These are phyloP conservation scores for Lottia gigantea DNA, from an alignment of 2,888 invertebrate genomes.

Conservation along the genomic window DNA sequence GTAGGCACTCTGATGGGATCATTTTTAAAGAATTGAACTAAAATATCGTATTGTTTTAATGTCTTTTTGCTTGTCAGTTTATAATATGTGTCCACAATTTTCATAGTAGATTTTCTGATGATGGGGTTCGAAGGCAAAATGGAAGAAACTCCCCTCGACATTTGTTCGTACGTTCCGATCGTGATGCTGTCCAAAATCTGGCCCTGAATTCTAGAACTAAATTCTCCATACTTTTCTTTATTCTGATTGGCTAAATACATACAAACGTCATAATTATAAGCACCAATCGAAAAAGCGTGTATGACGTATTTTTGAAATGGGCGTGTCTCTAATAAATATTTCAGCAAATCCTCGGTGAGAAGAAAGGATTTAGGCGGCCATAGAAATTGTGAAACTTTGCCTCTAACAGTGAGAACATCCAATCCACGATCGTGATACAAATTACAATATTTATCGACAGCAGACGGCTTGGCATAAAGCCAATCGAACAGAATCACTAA, in stretches of 20 bases:
- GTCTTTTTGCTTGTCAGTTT: conserved; percentile 35
- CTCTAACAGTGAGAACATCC: conserved; percentile 41
- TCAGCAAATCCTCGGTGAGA: conserved; percentile 32
- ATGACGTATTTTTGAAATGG: conserved; percentile 29
- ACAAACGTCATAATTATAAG: conserved; percentile 41
- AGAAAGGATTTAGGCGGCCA: conserved; percentile 37
- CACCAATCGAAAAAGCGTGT: conserved; percentile 48
- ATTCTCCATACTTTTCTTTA: conserved; percentile 25
- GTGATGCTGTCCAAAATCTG: conserved; percentile 50
- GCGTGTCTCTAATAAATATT: conserved; percentile 24
- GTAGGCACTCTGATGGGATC: conserved; percentile 36
- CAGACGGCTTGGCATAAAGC: conserved; percentile 38
- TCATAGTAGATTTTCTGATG: conserved; percentile 24
- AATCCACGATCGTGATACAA: conserved; percentile 42
- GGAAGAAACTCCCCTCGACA: conserved; percentile 41
- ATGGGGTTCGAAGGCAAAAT: conserved; percentile 24
- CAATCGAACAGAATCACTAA: conserved; percentile 44
- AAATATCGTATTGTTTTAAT: conserved; percentile 34
- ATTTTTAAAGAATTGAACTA: conserved; percentile 34
- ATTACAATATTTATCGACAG: conserved; percentile 38
- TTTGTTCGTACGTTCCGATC: conserved; percentile 40
- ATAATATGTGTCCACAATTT: conserved; percentile 33
- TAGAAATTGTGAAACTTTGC: conserved; percentile 36
- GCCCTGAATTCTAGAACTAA: conserved; percentile 33
- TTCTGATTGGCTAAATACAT: conserved; percentile 21